Evolutionary conservation across 2,888 invertebrate genomes (phyloP), one percentile per base, ranked within the genome.

Genomic region (Watsonalla cultraria): DNA sequence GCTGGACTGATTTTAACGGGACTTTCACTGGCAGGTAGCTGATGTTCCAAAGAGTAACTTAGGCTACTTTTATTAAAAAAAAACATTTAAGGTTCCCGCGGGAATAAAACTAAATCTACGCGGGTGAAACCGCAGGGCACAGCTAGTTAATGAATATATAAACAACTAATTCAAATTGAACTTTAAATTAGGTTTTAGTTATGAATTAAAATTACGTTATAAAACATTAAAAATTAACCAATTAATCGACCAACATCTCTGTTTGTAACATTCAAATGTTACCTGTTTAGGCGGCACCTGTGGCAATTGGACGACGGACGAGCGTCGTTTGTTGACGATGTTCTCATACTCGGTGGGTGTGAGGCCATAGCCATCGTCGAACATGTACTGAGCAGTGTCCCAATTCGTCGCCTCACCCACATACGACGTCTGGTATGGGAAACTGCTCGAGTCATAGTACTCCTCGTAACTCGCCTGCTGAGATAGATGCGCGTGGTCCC

Each of bases 381-480:
- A 81, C 69, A 85, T 80, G 71, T 84, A 90, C 61, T 82, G 92
- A 80, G 95, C 94, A 47, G 94, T 93, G 70, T 95, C 95, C 95
- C 95, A 95, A 69, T 94, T 94, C 8, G 94, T 88, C 65, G 94
- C 94, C 56, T 95, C 94, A 5, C 81, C 80, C 5, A 82, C 74
- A 70, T 83, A 86, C 53, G 86, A 93, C 88, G 79, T 73, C 76
- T 94, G 93, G 77, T 92, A 94, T 52, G 92, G 92, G 71, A 92
- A 94, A 64, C 93, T 92, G 55, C 91, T 91, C 35, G 93, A 91
- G 80, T 94, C 94, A 76, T 89, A 94, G 76, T 92, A 94, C 80
- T 94, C 94, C 60, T 94, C 94, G 70, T 92, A 93, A 79, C 93
- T 93, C 7, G 71, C 61, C 70, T 91, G 90, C 54, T 90, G 87